Evolutionary conservation across 1,140 invertebrate genomes (phyloP), one percentile per base, ranked within the genome.

Genomic region (Tachypleus tridentatus): DNA sequence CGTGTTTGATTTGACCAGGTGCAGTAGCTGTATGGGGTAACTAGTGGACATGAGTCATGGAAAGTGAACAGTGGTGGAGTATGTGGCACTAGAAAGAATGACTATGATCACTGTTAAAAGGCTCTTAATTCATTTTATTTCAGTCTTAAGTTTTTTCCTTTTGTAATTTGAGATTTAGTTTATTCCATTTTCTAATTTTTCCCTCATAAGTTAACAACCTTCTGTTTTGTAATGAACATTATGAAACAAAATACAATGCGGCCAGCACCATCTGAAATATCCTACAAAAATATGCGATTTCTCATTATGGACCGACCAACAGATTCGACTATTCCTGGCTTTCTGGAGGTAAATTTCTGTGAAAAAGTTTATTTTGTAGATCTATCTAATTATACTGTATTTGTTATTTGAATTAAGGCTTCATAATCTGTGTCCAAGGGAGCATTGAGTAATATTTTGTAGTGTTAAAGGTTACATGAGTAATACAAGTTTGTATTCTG

Each of bases 271-370:
- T 91, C 91, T 72, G 88, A 94, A 78, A 95, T 97, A 74, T 86
- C 89, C 81, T 93, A 86, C 83, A 96, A 95, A 83, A 87, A 87
- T 76, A 91, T 95, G 89, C 85, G 91, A 78, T 97, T 97, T 82
- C 86, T 98, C 73, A 97, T 98, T 76, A 97, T 93, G 72, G 93
- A 98, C 82, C 85, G 93, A 73, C 95, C 95, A 73, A 92, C 88
- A 69, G 93, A 97, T 82, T 84, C 88, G 75, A 93, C 85, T 73
- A 93, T 98, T 77, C 84, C 87, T 74, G 83, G 85, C 73, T 98
- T 93, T 77, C 86, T 96, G 73, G 86, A 92, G 86, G 92, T 94
- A 74, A 80, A 80, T 80, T 66, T 58, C 2, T 29, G 0, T 29
- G 29, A 29, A 29, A 29, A 29, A 29, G 29, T 29, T 29, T n/a